Evolutionary conservation across 2,888 invertebrate species (phyloP).

Genomic region (Aleiodes alternator): DNA sequence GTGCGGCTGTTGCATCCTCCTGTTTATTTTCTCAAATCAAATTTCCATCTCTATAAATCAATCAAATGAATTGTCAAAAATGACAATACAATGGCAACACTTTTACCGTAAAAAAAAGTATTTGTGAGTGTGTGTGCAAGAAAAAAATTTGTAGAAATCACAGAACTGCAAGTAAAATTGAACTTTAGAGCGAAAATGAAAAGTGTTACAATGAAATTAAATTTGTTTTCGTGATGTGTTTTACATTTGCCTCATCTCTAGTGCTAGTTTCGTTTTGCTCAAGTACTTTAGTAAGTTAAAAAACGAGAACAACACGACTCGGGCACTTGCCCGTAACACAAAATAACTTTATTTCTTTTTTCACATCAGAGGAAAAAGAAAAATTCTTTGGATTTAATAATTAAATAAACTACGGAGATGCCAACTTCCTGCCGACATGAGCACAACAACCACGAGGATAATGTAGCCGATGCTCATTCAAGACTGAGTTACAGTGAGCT

Average conservation of each 20-base stretch:
- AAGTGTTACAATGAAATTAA: no score
- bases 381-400: neutral
- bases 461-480: slow-evolving; percentile 20
- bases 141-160: no score
- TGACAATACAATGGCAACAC: slow-evolving; percentile 3
- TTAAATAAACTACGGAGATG: slow-evolving; percentile 14
- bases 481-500: slow-evolving; percentile 16
- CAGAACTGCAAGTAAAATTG: no score
- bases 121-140: no score
- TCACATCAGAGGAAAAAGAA: neutral
- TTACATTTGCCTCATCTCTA: no score
- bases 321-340: neutral
- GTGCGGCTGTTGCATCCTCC: slow-evolving; percentile 24
- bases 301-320: neutral
- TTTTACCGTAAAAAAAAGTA: neutral
- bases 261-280: neutral
- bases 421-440: slow-evolving; percentile 20
- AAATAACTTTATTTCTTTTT: slow-evolving; percentile 1
- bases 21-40: slow-evolving; percentile 5
- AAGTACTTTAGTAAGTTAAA: neutral
- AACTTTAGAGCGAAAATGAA: no score
- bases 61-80: slow-evolving; percentile 17
- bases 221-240: no score
- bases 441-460: slow-evolving; percentile 8
- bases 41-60: neutral